Base-by-base conservation (phyloP, 2,113 vertebrate species). In the Dasyprocta punctata region DNA sequence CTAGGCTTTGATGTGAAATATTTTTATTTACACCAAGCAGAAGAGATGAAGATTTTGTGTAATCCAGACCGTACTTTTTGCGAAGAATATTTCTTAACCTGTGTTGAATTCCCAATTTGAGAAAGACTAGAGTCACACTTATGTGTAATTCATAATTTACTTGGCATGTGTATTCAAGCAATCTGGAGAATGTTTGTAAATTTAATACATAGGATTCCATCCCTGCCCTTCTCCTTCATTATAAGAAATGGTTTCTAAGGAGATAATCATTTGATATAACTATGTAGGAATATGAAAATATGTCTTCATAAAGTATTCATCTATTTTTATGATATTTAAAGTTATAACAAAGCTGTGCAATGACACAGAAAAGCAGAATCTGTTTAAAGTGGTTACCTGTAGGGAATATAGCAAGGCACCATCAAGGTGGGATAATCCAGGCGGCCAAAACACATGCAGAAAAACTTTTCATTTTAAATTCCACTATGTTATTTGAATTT, bases 51-150 rank as follows among this genome's bases (percentile, higher is more conserved):
- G 20, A 14, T 54, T 92, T 67, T 86, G 1, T 61, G 16, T 30
- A 61, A 94, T 22, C 12, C 36, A 81, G 17, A 47, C 36, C 0
- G 63, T 28, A 28, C 38, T 60, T 19, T 78, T 94, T 83, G 49
- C 17, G 49, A 4, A 60, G 82, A 92, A 89, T 41, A 17, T 86
- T 83, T 95, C 85, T 85, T 95, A 96, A 92, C 41, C n/a, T n/a
- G 5, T 87, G 69, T 75, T 69, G 77, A 90, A 94, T 90, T 78
- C 61, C 67, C 63, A 75, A 61, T 75, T 92, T 92, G 89, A 95
- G 91, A 78, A 89, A 86, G 71, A 89, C 58, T 60, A 86, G 41
- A 84, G 65, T 58, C 22, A 56, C 20, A 69, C 67, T 56, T 61
- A 78, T n/a, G 54, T 56, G 41, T 67, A 78, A 83, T 69, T 84